Conservation (phyloP, 1,140 invertebrate species). For the Archegozetes longisetosus region DNA sequence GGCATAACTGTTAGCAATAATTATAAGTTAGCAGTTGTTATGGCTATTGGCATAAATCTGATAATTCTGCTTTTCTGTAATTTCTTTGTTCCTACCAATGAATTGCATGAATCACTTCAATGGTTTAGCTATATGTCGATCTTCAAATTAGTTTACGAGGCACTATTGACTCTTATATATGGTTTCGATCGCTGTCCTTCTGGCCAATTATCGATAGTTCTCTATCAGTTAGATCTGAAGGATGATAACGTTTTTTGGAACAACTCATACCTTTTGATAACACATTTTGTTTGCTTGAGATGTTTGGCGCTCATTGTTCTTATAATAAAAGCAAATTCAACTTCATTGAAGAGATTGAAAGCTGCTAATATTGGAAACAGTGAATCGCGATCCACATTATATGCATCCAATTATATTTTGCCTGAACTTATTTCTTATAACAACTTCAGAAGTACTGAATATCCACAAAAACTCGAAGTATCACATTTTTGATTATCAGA, state of each 20-base stretch:
- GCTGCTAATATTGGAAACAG: too few species aligned
- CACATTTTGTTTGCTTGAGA: neutral
- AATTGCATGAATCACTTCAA: too few species aligned
- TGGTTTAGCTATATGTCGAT: too few species aligned
- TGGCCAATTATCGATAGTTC: neutral
- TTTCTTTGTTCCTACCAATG: neutral
- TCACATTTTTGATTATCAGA: too few species aligned
- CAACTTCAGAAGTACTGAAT: too few species aligned
- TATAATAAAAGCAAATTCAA: neutral
- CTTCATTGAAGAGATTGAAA: too few species aligned
- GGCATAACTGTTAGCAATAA: neutral
- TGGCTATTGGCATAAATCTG: neutral
- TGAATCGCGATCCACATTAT: too few species aligned
- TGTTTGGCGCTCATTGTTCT: neutral
- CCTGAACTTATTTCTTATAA: too few species aligned
- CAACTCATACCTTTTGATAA: neutral
- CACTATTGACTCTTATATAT: neutral
- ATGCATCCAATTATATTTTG: too few species aligned
- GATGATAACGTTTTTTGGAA: neutral
- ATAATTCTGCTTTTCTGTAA: neutral
- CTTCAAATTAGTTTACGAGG: neutral
- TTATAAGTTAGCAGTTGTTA: neutral
- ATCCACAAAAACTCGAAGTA: too few species aligned
- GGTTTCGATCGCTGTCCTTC: neutral
- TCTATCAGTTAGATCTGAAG: neutral